These are phyloP conservation scores for Canis aureus DNA, from an alignment of 2,113 vertebrate genomes.

Conservation along the genomic window DNA sequence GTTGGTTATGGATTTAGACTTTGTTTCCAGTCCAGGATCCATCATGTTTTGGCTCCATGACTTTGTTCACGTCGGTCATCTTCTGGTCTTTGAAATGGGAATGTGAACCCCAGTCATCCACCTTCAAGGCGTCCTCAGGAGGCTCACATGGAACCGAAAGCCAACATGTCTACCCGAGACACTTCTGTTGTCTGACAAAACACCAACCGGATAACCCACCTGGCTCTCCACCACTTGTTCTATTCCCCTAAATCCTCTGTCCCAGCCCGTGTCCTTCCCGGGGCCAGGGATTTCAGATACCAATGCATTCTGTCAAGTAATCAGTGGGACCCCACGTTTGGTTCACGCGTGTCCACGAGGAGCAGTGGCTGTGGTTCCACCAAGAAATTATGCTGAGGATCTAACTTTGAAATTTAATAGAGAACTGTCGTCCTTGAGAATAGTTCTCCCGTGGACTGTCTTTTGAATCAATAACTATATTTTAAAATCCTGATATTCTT, in stretches of 20 bases:
- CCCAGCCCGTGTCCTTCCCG: neutral
- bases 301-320: neutral
- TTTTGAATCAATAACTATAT: constrained; percentile 17
- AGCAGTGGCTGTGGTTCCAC: neutral
- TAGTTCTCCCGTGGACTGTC: neutral
- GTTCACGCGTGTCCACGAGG: neutral
- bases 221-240: neutral
- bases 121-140: neutral
- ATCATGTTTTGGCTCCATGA: neutral
- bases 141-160: neutral
- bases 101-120: neutral
- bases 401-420: constrained; percentile 13
- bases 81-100: neutral
- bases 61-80: neutral
- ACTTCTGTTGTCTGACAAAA: neutral
- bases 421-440: neutral
- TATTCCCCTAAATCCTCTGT: neutral
- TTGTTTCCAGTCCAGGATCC: neutral
- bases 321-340: neutral
- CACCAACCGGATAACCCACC: neutral
- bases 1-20: neutral
- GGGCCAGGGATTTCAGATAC: neutral
- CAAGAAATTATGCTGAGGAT: neutral
- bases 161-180: neutral
- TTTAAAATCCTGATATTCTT: neutral